A percentile compares a stretch with the other conserved stretches of the same genome.
These are phyloP conservation scores for Gymnosoma rotundatum DNA, from an alignment of 2,888 invertebrate species.

Conservation along the genomic window DNA sequence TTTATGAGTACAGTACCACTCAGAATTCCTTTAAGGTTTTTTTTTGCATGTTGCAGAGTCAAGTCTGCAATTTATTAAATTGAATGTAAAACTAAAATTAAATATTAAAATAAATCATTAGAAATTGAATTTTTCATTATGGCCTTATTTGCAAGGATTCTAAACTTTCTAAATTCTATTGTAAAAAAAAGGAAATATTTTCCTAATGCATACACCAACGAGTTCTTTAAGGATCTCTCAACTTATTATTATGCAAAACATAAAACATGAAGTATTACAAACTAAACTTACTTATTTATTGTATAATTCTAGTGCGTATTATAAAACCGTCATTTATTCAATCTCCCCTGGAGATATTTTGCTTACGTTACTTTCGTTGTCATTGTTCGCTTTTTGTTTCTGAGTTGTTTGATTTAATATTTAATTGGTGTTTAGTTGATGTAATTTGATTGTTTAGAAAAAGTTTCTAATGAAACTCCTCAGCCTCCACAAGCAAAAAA, in stretches of 20 bases:
- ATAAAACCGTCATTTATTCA: neutral
- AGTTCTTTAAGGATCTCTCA: too few species aligned
- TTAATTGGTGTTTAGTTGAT: conserved; percentile 69
- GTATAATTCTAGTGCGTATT: neutral
- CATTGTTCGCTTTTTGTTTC: conserved; percentile 29
- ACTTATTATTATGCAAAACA: neutral
- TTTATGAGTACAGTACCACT: too few species aligned
- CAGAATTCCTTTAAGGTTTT: too few species aligned
- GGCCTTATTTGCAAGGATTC: too few species aligned
- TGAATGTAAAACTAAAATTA: too few species aligned
- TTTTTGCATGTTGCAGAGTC: too few species aligned
- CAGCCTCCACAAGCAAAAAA: conserved; percentile 35
- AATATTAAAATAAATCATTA: too few species aligned
- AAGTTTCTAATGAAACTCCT: conserved; percentile 46
- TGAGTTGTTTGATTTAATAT: conserved; percentile 62
- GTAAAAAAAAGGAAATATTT: too few species aligned
- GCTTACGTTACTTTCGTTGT: conserved; percentile 18
- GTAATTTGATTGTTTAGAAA: conserved; percentile 57
- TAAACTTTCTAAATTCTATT: too few species aligned
- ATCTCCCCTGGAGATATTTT: conserved; percentile 16
- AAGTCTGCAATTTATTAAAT: too few species aligned
- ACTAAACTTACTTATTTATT: neutral
- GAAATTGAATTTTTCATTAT: too few species aligned
- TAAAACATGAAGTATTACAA: neutral
- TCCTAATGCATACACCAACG: too few species aligned